Evolutionary conservation across 2,888 invertebrate species (phyloP).

Genomic region (Ophion slaviceki): DNA sequence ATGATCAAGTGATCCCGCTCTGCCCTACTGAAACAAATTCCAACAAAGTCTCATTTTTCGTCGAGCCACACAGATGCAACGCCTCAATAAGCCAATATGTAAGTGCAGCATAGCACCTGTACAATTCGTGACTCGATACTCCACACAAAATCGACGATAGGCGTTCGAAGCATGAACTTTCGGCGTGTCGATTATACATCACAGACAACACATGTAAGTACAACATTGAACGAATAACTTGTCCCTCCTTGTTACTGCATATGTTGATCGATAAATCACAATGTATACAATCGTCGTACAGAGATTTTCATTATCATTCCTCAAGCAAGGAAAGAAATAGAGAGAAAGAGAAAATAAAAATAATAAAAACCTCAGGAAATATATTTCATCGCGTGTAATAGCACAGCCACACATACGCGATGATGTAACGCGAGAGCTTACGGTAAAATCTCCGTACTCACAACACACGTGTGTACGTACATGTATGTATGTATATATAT

Average conservation of each 20-base stretch:
- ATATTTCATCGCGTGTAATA: slow-evolving; percentile 50
- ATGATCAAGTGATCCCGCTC: no score
- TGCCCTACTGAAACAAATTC: no score
- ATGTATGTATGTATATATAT: slow-evolving; percentile 14
- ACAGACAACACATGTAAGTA: slow-evolving; percentile 31
- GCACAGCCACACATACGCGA: slow-evolving; percentile 39
- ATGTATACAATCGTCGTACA: slow-evolving; percentile 2
- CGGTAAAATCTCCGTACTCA: slow-evolving; percentile 65
- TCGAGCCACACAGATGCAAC: no score
- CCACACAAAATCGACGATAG: slow-evolving; percentile 20
- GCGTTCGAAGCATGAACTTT: not conserved
- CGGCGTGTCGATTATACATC: not conserved
- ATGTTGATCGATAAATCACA: slow-evolving; percentile 52
- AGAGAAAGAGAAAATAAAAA: slow-evolving; percentile 1
- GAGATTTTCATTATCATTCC: slow-evolving; percentile 32
- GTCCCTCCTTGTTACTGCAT: slow-evolving; percentile 37
- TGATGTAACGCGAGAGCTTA: slow-evolving; percentile 66
- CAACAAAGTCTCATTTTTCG: no score
- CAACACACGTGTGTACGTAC: slow-evolving; percentile 4
- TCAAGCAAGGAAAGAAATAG: slow-evolving; percentile 16
- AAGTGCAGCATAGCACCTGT: no score
- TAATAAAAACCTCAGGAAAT: slow-evolving; percentile 49
- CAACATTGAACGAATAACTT: slow-evolving; percentile 39
- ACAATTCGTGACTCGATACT: slow-evolving; percentile 47
- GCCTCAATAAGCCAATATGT: no score